A percentile compares a stretch with the other conserved stretches of the same genome.
These are phyloP conservation scores for Leptoteleia sp. DNA, from an alignment of 1,140 invertebrate species.

Conservation along the genomic window DNA sequence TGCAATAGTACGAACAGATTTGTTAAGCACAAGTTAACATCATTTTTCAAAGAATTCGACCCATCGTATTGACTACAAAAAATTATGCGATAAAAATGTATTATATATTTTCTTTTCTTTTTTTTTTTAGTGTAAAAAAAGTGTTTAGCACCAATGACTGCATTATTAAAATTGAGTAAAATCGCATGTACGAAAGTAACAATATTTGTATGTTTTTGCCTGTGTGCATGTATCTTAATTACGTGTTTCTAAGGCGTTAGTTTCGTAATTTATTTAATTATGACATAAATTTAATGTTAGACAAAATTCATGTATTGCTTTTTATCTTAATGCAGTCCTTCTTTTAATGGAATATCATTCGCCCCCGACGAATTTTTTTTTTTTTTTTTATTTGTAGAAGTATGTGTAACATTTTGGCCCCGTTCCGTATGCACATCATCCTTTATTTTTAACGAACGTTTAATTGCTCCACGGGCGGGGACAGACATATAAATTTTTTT, in stretches of 20 bases:
- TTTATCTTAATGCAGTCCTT: constrained; percentile 65
- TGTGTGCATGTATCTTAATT: constrained; percentile 56
- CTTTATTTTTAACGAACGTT: constrained; percentile 62
- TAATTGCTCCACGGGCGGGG: constrained; percentile 46
- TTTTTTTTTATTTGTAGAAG: constrained; percentile 47
- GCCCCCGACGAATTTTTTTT: constrained; percentile 56
- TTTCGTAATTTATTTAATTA: constrained; percentile 53
- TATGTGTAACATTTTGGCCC: constrained; percentile 39
- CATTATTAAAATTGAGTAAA: constrained; percentile 41
- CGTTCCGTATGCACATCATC: constrained; percentile 57
- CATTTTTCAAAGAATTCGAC: constrained; percentile 56
- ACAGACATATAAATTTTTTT: constrained; percentile 62
- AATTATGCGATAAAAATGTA: constrained; percentile 34
- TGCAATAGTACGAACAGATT: no score
- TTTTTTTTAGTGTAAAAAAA: constrained; percentile 47
- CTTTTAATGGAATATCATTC: constrained; percentile 44
- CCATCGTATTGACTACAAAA: constrained; percentile 32
- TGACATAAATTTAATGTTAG: constrained; percentile 47
- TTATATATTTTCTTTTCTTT: no score
- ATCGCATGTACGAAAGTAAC: constrained; percentile 40
- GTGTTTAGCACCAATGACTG: constrained; percentile 55
- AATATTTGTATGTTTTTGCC: constrained; percentile 33
- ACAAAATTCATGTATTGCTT: constrained; percentile 70
- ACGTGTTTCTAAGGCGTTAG: constrained; percentile 73
- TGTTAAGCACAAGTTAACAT: no score